Percentiles rank a stretch among this genome's conserved stretches.
Conservation (phyloP, 2,113 vertebrate genomes). For the Passerina amoena region DNA sequence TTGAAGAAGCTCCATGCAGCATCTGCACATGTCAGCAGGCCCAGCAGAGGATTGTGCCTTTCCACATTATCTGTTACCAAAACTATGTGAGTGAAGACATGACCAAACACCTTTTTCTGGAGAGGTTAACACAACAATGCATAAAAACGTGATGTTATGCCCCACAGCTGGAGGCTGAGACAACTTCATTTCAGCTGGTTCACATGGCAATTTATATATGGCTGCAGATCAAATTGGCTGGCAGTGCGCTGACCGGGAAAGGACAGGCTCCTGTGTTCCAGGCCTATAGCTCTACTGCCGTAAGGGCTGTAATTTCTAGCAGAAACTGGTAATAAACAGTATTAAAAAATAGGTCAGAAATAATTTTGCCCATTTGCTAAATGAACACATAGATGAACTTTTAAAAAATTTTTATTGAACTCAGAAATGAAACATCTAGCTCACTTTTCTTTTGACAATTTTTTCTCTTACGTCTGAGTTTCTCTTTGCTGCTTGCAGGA, state of each 20-base stretch:
- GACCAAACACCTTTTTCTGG: not conserved
- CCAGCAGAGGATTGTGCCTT: not conserved
- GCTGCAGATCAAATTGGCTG: not conserved
- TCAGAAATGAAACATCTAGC: not conserved
- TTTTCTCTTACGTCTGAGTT: not conserved
- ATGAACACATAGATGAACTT: not conserved
- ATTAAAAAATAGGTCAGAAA: not conserved
- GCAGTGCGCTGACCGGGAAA: rapidly evolving
- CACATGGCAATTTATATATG: not conserved
- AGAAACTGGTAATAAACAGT: not conserved
- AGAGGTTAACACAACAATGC: not conserved
- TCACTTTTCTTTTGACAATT: not conserved
- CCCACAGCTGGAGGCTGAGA: not conserved
- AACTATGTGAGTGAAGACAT: not conserved
- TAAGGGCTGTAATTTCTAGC: not conserved
- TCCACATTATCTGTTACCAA: not conserved
- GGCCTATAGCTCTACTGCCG: not conserved
- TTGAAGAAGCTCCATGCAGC: not conserved
- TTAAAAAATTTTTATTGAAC: not conserved
- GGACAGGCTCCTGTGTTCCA: not conserved
- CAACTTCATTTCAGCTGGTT: not conserved
- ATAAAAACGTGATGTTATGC: not conserved
- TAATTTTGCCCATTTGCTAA: not conserved
- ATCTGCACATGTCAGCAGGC: not conserved
- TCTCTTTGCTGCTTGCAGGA: not conserved